A percentile compares a stretch with the other conserved stretches of the same genome.
Evolutionary conservation across 1,140 invertebrate species (phyloP).

Genomic region (Drosophila micromelanica): DNA sequence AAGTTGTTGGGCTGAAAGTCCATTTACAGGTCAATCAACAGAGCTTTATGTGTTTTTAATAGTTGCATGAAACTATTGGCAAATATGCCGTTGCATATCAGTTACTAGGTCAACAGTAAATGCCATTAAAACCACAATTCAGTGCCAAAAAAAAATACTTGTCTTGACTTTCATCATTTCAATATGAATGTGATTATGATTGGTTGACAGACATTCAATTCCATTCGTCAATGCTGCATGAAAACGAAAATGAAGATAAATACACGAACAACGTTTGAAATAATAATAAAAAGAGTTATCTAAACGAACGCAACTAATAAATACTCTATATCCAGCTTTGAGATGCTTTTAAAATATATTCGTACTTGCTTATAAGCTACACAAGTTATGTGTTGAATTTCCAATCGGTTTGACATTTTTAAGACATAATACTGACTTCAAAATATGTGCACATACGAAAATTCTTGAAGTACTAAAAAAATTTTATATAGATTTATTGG

Average conservation of each 20-base stretch:
- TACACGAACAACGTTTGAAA: constrained; percentile 28
- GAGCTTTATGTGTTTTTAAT: constrained; percentile 28
- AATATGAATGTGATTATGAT: constrained; percentile 29
- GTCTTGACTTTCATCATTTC: constrained; percentile 30
- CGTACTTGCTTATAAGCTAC: too few species aligned
- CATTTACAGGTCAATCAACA: constrained; percentile 26
- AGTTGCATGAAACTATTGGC: constrained; percentile 11
- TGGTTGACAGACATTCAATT: constrained; percentile 37
- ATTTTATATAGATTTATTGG: too few species aligned
- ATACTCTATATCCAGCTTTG: neutral
- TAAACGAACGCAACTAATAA: too few species aligned
- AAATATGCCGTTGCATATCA: constrained; percentile 12
- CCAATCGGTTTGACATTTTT: too few species aligned
- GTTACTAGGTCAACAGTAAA: constrained; percentile 23
- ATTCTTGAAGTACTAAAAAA: too few species aligned
- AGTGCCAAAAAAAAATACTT: constrained; percentile 5
- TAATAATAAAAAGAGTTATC: constrained; percentile 8
- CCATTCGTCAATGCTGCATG: constrained; percentile 31
- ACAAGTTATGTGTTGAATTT: too few species aligned
- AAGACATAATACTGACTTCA: too few species aligned
- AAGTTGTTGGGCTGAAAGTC: neutral
- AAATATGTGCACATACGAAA: too few species aligned
- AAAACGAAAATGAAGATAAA: constrained; percentile 37
- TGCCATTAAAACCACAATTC: constrained; percentile 8
- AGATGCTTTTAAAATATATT: too few species aligned